Conservation (phyloP, 1,140 invertebrate genomes). For the Phymorhynchus buccinoides region DNA sequence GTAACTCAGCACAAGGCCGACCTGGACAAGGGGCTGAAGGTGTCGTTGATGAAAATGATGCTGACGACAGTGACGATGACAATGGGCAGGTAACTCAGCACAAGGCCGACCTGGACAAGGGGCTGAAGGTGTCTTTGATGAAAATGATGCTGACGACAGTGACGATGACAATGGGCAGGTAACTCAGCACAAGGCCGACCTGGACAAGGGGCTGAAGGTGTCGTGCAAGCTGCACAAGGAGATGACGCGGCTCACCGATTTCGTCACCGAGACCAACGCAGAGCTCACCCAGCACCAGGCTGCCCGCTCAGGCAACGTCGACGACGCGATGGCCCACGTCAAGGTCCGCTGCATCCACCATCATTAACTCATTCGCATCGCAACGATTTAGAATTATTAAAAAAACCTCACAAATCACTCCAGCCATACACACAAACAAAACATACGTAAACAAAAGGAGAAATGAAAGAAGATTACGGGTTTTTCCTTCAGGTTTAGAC, state of each 20-base stretch:
- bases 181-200: constrained; percentile 82
- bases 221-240: constrained; percentile 79
- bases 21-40: constrained; percentile 77
- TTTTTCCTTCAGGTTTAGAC: too few relatives aligned
- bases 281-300: constrained; percentile 67
- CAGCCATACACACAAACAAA: too few relatives aligned
- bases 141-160: background rate
- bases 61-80: background rate
- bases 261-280: constrained; percentile 75
- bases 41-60: background rate
- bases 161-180: constrained; percentile 76
- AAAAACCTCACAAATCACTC: too few relatives aligned
- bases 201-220: constrained; percentile 83
- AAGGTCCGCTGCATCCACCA: too few relatives aligned
- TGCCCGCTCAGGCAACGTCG: constrained; percentile 72
- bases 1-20: constrained; percentile 85
- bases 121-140: too few relatives aligned
- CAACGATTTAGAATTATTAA: too few relatives aligned
- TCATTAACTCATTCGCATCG: too few relatives aligned
- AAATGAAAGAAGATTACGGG: too few relatives aligned
- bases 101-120: too few relatives aligned
- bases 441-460: too few relatives aligned
- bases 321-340: constrained; percentile 77
- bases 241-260: constrained; percentile 78
- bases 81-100: background rate